Evolutionary conservation across 2,888 invertebrate genomes (phyloP), one percentile per base, ranked within the genome.

Genomic region (Adineta ricciae): DNA sequence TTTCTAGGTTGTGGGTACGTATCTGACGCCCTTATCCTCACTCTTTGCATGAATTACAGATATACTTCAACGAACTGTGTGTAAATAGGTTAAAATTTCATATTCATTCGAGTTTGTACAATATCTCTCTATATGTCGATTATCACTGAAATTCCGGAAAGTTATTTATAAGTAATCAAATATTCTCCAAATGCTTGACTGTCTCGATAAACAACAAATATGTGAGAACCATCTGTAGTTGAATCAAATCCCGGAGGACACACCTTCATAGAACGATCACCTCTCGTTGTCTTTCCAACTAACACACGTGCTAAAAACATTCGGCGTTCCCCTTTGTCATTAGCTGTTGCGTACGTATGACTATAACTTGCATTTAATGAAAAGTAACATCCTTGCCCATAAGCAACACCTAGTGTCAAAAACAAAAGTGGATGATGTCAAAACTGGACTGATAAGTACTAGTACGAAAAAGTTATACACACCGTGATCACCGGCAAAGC

Each of bases 131-230:
- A 7, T 50, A 50, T 50, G 14, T 50, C 19, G 50, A 50, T 9
- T 50, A 19, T 16, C 50, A 50, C 14, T 9, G 19, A 9, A 19
- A 52, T 52, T 52, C 7, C 3, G 21, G 1, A 16, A 7, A 21
- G 21, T 52, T 24, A 64, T 64, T 32, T 64, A 64, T 64, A 64
- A 7, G 16, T 64, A 5, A 64, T 64, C 14, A 64, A 11, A 32
- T 64, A 64, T 64, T 64, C n/a, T 64, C 64, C 64, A 64, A 64
- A 64, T 64, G 64, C 64, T 32, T 64, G 64, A 32, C 64, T 64
- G 11, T 64, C 64, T 32, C n/a, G 64, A 32, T 64, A 64, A 64
- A n/a, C 32, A 4, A 64, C 64, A 64, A 11, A 64, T 64, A 64
- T 64, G 16, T 64, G 64, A 32, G 64, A 64, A 64, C 64, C 64